A percentile compares a stretch with the other conserved stretches of the same genome.
phyloP scores from a whole-genome alignment of 2,888 invertebrate genomes.

The Volucella zonaria region DNA sequence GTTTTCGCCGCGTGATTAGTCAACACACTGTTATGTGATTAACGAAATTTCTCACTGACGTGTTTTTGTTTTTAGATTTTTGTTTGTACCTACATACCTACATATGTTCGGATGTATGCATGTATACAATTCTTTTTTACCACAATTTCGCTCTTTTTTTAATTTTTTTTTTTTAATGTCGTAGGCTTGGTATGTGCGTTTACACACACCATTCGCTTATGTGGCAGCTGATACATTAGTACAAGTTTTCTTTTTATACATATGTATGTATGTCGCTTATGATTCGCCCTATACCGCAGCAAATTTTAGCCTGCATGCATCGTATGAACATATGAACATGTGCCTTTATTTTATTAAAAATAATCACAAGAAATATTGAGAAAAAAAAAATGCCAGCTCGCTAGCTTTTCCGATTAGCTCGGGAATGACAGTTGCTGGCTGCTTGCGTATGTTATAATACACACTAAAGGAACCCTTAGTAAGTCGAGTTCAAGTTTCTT shows the following conservation, averaged over 20 bases:
- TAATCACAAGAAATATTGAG: conserved; percentile 33
- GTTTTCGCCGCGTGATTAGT: too few relatives aligned
- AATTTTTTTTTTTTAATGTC: conserved; percentile 9
- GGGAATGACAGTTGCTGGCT: not conserved
- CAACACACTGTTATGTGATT: too few relatives aligned
- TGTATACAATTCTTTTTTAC: conserved; percentile 12
- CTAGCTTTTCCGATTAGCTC: conserved; percentile 50
- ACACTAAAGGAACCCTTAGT: conserved; percentile 16
- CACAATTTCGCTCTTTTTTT: not conserved
- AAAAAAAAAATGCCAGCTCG: conserved; percentile 32
- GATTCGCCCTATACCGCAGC: conserved; percentile 29
- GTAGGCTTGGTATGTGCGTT: conserved; percentile 57
- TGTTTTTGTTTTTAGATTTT: too few relatives aligned
- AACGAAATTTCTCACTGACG: too few relatives aligned
- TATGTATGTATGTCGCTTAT: too few relatives aligned
- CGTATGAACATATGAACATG: conserved; percentile 20
- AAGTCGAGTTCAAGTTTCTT: conserved; percentile 3
- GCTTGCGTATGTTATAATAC: conserved; percentile 8
- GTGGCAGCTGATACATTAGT: conserved; percentile 59
- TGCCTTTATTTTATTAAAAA: conserved; percentile 49
- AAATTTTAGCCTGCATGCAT: conserved; percentile 24
- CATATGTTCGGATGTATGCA: too few relatives aligned
- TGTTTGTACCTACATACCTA: too few relatives aligned
- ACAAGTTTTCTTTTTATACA: conserved; percentile 15
- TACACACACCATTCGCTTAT: conserved; percentile 41